Base-by-base conservation (phyloP, 2,888 invertebrate species). In the Aelia acuminata region DNA sequence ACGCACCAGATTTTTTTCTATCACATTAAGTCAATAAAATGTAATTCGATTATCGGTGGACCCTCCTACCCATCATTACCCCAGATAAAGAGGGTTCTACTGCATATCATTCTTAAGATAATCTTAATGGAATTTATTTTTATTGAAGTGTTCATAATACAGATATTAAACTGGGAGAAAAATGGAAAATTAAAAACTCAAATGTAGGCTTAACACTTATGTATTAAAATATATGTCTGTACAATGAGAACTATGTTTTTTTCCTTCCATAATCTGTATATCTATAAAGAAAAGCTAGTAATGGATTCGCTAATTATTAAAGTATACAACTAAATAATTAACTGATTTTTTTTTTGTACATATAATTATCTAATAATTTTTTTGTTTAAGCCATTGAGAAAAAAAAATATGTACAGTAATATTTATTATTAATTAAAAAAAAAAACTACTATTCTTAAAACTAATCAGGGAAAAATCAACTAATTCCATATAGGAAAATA, bases 151-250 rank as follows among this genome's bases (percentile, higher is more conserved):
- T n/a, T n/a, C n/a, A n/a, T n/a, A n/a, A n/a, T n/a, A n/a, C n/a
- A n/a, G n/a, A n/a, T n/a, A n/a, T n/a, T 26, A 26, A 57, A 57
- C 13, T 10, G 11, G 57, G 26, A 15, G 15, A 57, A 13, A 26
- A 57, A 57, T 15, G 57, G 57, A 57, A 26, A 57, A 57, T 57
- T 53, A 53, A 57, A 43, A 57, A 57, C 57, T 57, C 57, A 57
- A 57, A 57, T 2, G 26, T 26, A 57, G 57, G 57, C 57, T 57
- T 57, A 57, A 57, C 26, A 57, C 57, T 57, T 57, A 57, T 57
- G 57, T 57, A 57, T 57, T 57, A 57, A 57, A 57, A 57, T 57
- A 57, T 57, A 57, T 57, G 57, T 57, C 57, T 57, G 57, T 57
- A 57, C 57, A 57, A 26, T 57, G 57, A 26, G 57, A 57, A 57